Percentiles rank a stretch among this genome's conserved stretches.
Evolutionary conservation across 2,113 vertebrate species (phyloP).

Genomic region (Chloebia gouldiae): DNA sequence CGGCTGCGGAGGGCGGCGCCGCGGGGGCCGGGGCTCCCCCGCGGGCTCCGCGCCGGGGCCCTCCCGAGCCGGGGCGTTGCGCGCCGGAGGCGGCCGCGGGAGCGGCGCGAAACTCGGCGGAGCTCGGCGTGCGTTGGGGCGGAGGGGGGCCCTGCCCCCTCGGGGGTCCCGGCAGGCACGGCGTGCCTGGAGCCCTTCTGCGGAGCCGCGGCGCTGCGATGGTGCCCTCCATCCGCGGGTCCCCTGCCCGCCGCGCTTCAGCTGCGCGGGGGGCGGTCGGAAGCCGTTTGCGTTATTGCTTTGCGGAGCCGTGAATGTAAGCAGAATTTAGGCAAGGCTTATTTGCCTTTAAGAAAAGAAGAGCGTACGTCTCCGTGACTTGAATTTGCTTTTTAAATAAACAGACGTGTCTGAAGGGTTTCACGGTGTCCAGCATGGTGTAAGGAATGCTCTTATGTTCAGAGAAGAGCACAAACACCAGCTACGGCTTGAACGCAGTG

Average conservation of each 20-base stretch:
- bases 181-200: not conserved
- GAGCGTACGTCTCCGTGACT: slow-evolving; percentile 9
- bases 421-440: slow-evolving; percentile 47
- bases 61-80: not conserved
- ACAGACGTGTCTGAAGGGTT: slow-evolving; percentile 38
- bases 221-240: no score
- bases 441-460: slow-evolving; percentile 52
- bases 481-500: not conserved
- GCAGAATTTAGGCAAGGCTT: not conserved
- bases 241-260: not conserved
- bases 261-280: not conserved
- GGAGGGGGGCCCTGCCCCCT: not conserved
- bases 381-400: slow-evolving; percentile 60
- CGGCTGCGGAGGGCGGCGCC: no score
- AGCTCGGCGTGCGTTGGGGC: not conserved
- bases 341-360: slow-evolving; percentile 23
- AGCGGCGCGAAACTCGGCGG: not conserved
- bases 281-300: not conserved
- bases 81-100: not conserved
- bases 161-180: not conserved
- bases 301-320: not conserved
- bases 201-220: not conserved
- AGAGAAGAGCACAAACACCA: slow-evolving; percentile 19
- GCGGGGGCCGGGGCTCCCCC: no score
- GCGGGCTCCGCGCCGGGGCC: no score